Conservation (phyloP, 2,888 invertebrate genomes). For the Drosophila buzzatii region DNA sequence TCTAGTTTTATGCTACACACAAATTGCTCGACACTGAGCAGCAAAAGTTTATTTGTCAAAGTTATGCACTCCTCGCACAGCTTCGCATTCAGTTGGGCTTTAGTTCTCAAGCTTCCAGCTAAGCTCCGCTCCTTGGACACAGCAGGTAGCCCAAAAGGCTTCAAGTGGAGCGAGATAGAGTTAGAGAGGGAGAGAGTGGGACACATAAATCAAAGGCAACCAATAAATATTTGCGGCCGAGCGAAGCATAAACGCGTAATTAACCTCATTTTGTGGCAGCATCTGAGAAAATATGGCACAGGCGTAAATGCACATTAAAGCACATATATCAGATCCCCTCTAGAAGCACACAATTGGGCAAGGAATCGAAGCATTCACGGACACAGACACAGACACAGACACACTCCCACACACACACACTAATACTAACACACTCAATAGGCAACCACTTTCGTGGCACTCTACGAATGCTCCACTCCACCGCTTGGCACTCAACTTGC, state of each 20-base stretch:
- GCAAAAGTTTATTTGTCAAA: neutral
- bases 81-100: conserved; percentile 3
- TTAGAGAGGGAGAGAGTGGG: neutral
- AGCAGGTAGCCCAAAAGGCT: conserved; percentile 39
- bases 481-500: conserved; percentile 56
- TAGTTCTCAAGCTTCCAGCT: conserved; percentile 29
- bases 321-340: conserved; percentile 74
- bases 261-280: conserved; percentile 63
- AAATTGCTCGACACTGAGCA: neutral
- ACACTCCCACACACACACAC: conserved; percentile 3
- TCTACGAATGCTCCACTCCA: conserved; percentile 21
- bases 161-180: neutral
- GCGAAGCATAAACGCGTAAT: conserved; percentile 69
- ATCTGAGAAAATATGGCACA: conserved; percentile 51
- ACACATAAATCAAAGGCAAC: conserved; percentile 66
- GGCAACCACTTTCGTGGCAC: conserved; percentile 55
- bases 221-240: conserved; percentile 68
- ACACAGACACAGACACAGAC: conserved; percentile 19
- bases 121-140: conserved; percentile 38
- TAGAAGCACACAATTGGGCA: conserved; percentile 20
- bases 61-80: neutral
- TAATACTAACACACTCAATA: conserved; percentile 47
- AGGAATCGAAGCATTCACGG: neutral
- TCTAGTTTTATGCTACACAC: neutral
- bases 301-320: conserved; percentile 75